phyloP scores from a whole-genome alignment of 2,797 vertebrate species.

The Enteromius anoplus region DNA sequence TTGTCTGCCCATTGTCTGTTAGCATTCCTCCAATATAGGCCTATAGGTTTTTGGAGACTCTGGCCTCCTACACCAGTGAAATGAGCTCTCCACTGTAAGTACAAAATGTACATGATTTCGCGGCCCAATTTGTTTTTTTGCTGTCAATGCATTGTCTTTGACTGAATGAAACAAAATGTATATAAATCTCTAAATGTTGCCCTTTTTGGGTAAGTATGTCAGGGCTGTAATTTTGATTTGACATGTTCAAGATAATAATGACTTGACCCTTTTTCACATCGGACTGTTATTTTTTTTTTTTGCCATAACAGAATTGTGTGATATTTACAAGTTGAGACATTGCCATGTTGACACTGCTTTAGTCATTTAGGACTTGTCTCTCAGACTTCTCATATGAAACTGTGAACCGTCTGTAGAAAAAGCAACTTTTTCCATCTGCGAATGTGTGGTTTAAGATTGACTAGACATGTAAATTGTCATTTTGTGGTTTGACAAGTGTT shows the following conservation, averaged over 20 bases:
- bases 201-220: conserved; percentile 80
- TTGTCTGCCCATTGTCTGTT: conserved; percentile 89
- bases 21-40: conserved; percentile 93
- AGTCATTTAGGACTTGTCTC: conserved; percentile 27
- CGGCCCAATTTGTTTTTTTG: conserved; percentile 61
- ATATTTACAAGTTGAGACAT: conserved; percentile 38
- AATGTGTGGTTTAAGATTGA: conserved; percentile 24
- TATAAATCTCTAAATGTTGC: conserved; percentile 67
- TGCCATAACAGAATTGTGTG: conserved; percentile 42
- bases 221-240: conserved; percentile 45
- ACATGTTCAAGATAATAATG: conserved; percentile 41
- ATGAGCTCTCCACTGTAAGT: conserved; percentile 99
- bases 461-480: conserved; percentile 21
- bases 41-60: conserved; percentile 85
- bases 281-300: conserved; percentile 54
- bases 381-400: conserved; percentile 18
- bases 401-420: conserved; percentile 36
- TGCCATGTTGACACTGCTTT: conserved; percentile 49
- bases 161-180: conserved; percentile 68
- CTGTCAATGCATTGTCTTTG: conserved; percentile 71
- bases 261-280: conserved; percentile 62
- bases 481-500: conserved; percentile 33
- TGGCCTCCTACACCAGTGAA: conserved; percentile 93
- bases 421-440: neutral
- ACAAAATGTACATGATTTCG: conserved; percentile 72